Evolutionary conservation across 1,140 invertebrate species (phyloP), one percentile per base, ranked within the genome.

Genomic region (Thaumatotibia leucotreta): DNA sequence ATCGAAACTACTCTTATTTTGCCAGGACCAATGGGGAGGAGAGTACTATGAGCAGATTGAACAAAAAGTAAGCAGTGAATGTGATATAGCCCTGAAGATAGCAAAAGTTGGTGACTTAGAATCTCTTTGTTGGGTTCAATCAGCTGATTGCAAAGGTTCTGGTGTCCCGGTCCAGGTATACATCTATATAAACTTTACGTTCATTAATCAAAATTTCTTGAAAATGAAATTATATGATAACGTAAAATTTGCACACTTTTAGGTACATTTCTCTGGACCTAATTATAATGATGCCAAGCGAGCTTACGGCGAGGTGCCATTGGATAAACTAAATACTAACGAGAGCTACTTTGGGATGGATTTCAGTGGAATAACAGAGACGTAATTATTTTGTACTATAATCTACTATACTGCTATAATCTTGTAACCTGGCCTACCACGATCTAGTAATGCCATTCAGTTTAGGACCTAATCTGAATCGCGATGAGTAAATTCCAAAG

Each of bases 211-310:
- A 17, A 6, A 11, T 31, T 24, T n/a, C n/a, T n/a, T n/a, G n/a
- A n/a, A n/a, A n/a, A n/a, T n/a, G n/a, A n/a, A n/a, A n/a, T n/a
- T n/a, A n/a, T n/a, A n/a, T n/a, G 10, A 24, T 24, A 4, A 3
- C 3, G 11, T 2, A n/a, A n/a, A 29, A 11, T 24, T 20, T n/a
- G 3, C 31, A 52, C 61, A 3, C 1, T 49, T 66, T 33, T 39
- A 81, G 79, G 73, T 81, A 8, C 72, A 81, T 39, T 81, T 73
- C 31, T 69, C 76, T 54, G 73, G 71, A 9, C 58, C 76, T 0
- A 76, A 71, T 50, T 63, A 65, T 3, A 45, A 45, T 24, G 79
- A 81, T 32, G 45, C 62, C 0, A 73, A 67, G 22, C 69, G 65
- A 52, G 79, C 74, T 1, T 63, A 63, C 1, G 80, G 75, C 17